Base-by-base conservation (phyloP, 2,797 vertebrate genomes). In the Rhyacichthys aspro region DNA sequence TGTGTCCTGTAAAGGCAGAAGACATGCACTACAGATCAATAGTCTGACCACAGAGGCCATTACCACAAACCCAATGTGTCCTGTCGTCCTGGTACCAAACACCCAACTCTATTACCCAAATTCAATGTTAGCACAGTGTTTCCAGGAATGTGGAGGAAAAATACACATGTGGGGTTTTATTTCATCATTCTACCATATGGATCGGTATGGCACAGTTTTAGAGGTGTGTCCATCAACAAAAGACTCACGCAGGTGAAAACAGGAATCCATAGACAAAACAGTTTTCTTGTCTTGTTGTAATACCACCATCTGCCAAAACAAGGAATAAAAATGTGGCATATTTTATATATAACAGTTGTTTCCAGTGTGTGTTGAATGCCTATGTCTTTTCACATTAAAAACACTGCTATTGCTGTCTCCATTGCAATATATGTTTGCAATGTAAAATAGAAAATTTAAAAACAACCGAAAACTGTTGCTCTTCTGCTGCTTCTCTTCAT, bases 1-100 rank as follows among this genome's bases (percentile, higher is more conserved):
- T 55, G 43, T 1, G 10, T 42, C 44, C 43, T 64, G 11, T 50
- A 46, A 64, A 76, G 43, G 43, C 52, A 18, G 3, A 39, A 9
- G 36, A 52, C 48, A 48, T n/a, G 38, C n/a, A 42, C 6, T 28
- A n/a, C 50, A 16, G 48, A 78, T 83, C 63, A 67, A 74, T 71
- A 61, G 11, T 9, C 54, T 49, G 55, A 71, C 63, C 70, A 48
- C 59, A 74, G 70, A 74, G 64, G 44, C 74, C 64, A 74, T 78
- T 74, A 75, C 39, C 47, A 41, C 28, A 17, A 10, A 5, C 43
- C 23, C 66, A 61, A 56, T 74, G 71, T 74, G 50, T 54, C 65
- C 33, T 36, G 23, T 17, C 5, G 17, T n/a, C 36, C 32, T 3
- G 9, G 18, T 7, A 38, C 16, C 49, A 52, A 5, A 52, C 49